These are phyloP conservation scores for Lipophrys pholis DNA, from an alignment of 2,113 vertebrate species.

Conservation along the genomic window DNA sequence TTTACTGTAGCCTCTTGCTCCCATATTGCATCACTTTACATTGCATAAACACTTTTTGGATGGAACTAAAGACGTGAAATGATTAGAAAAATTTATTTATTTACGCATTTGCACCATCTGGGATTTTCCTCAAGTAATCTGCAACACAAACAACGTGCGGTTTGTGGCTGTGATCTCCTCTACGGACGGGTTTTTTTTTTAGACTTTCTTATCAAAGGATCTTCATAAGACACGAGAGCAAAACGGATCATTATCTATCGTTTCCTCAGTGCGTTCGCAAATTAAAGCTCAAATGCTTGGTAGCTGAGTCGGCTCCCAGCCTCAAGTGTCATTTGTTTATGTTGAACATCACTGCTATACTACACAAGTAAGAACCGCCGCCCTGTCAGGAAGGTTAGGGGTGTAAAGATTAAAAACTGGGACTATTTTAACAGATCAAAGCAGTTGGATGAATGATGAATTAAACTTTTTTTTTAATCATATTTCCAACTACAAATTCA, in stretches of 20 bases:
- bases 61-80: too few species aligned
- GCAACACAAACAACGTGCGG: neutral
- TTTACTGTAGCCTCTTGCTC: constrained; percentile 2
- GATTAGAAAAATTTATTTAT: neutral
- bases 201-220: neutral
- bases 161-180: neutral
- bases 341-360: too few species aligned
- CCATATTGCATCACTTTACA: constrained; percentile 26
- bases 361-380: too few species aligned
- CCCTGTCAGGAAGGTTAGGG: too few species aligned
- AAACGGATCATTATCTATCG: neutral
- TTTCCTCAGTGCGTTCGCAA: neutral
- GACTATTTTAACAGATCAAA: too few species aligned
- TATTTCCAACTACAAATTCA: too few species aligned
- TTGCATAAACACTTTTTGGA: constrained; percentile 1
- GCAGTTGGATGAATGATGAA: too few species aligned
- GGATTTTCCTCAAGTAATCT: neutral
- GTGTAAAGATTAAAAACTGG: too few species aligned
- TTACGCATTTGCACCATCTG: neutral
- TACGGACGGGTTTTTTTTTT: neutral
- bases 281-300: neutral
- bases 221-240: neutral
- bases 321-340: too few species aligned
- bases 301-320: too few species aligned
- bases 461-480: too few species aligned